Evolutionary conservation across 2,888 invertebrate species (phyloP).

Genomic region (Molorchus minor): DNA sequence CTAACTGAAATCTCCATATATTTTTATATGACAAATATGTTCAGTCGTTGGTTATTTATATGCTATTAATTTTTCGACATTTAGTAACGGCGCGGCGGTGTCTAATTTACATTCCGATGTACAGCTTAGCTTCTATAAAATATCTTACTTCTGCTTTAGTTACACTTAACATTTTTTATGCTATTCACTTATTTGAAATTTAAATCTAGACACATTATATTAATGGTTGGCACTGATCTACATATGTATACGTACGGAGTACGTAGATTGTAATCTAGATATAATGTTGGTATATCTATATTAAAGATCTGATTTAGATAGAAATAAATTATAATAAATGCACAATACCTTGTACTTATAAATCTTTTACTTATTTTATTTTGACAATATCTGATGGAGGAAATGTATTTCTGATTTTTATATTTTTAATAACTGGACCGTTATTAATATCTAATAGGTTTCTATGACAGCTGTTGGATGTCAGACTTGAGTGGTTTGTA

Average conservation of each 20-base stretch:
- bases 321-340: conserved; percentile 3
- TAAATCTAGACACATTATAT: conserved; percentile 21
- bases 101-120: conserved; percentile 8
- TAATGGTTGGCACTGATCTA: conserved; percentile 26
- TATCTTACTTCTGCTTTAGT: conserved; percentile 4
- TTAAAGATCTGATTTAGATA: conserved; percentile 14
- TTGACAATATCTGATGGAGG: background rate
- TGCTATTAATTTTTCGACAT: conserved; percentile 7
- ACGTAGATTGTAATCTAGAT: conserved; percentile 18
- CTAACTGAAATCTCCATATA: no score
- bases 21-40: no score
- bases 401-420: conserved; percentile 6
- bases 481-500: no score
- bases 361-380: conserved; percentile 2
- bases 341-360: conserved; percentile 1
- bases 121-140: background rate
- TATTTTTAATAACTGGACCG: conserved; percentile 2
- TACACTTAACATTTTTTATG: conserved; percentile 11
- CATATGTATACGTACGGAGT: conserved; percentile 22
- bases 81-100: conserved; percentile 4
- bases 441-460: background rate
- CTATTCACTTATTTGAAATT: conserved; percentile 16
- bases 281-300: conserved; percentile 14
- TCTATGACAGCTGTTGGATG: background rate
- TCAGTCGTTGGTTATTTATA: conserved; percentile 16